phyloP scores from a whole-genome alignment of 2,888 invertebrate species.

The Papilio gigon region DNA sequence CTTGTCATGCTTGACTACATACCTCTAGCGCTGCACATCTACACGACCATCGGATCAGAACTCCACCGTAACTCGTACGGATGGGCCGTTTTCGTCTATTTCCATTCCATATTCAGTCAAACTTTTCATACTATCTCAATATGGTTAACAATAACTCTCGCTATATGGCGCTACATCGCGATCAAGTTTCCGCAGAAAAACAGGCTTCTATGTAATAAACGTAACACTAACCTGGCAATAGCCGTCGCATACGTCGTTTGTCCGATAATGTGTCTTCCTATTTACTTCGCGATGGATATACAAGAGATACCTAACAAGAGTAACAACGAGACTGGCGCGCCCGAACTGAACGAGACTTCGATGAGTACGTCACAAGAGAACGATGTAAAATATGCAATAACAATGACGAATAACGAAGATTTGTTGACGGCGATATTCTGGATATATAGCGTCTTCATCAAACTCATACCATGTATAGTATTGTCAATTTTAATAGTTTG shows the following conservation, averaged over 20 bases:
- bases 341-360: slow-evolving; percentile 53
- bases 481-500: slow-evolving; percentile 91
- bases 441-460: slow-evolving; percentile 96
- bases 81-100: slow-evolving; percentile 92
- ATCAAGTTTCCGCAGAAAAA: slow-evolving; percentile 93
- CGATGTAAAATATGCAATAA: slow-evolving; percentile 85
- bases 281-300: slow-evolving; percentile 90
- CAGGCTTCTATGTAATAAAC: slow-evolving; percentile 90
- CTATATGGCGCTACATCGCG: slow-evolving; percentile 95
- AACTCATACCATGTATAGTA: slow-evolving; percentile 94
- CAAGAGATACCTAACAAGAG: slow-evolving; percentile 65
- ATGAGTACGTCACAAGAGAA: slow-evolving; percentile 53
- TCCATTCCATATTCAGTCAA: slow-evolving; percentile 95
- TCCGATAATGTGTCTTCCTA: slow-evolving; percentile 91
- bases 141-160: slow-evolving; percentile 95
- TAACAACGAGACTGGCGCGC: slow-evolving; percentile 51
- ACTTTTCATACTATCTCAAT: slow-evolving; percentile 95
- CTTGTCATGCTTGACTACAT: slow-evolving; percentile 97
- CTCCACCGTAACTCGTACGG: slow-evolving; percentile 83
- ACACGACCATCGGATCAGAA: slow-evolving; percentile 82
- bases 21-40: slow-evolving; percentile 92
- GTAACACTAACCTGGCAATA: slow-evolving; percentile 89
- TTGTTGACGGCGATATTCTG: slow-evolving; percentile 90
- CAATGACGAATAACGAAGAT: slow-evolving; percentile 84
- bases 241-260: slow-evolving; percentile 90